A percentile compares a stretch with the other conserved stretches of the same genome.
phyloP scores from a whole-genome alignment of 2,797 vertebrate genomes.

The Galagoides demidoff region DNA sequence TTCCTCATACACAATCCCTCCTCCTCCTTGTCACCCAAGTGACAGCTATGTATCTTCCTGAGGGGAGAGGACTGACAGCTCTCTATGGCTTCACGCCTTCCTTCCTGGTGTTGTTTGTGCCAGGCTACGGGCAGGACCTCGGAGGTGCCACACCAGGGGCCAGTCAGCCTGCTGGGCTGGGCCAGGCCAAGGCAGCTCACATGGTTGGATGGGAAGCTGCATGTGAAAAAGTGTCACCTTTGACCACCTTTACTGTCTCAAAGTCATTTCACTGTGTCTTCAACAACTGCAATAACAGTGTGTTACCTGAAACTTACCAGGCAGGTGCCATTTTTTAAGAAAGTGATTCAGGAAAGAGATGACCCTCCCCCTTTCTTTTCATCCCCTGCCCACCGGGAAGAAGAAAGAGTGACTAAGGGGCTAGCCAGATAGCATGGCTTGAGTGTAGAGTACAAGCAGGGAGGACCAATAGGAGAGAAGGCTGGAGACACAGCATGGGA shows the following conservation, averaged over 20 bases:
- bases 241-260: background rate
- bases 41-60: conserved; percentile 39
- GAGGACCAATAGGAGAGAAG: background rate
- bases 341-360: background rate
- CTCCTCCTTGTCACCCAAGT: conserved; percentile 65
- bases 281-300: background rate
- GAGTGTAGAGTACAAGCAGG: background rate
- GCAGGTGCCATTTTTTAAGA: background rate
- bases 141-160: background rate
- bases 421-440: background rate
- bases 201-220: background rate
- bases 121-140: background rate
- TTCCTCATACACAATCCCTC: conserved; percentile 66
- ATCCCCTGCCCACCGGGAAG: background rate
- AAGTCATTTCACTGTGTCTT: background rate
- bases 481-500: background rate
- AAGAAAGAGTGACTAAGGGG: background rate
- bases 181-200: background rate
- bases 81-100: background rate
- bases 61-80: background rate
- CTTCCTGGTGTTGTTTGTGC: background rate
- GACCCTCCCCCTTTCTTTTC: background rate
- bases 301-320: background rate
- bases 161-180: background rate
- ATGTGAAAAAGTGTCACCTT: background rate